A percentile compares a stretch with the other conserved stretches of the same genome.
phyloP scores from a whole-genome alignment of 2,888 invertebrate species.

The Scaptodrosophila latifasciaeformis region DNA sequence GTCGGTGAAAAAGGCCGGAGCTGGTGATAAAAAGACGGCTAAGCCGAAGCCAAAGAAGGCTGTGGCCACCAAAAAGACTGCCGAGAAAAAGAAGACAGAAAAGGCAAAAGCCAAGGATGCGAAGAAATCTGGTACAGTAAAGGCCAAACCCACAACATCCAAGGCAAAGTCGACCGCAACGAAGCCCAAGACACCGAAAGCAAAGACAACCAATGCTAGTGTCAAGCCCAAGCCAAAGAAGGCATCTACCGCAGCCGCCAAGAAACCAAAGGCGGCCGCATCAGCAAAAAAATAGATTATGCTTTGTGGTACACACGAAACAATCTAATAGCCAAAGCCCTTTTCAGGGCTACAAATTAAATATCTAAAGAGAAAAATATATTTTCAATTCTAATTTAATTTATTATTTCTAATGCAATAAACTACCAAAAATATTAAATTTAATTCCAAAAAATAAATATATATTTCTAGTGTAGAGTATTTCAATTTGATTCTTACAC shows the following conservation, averaged over 20 bases:
- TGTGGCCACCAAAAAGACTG: not conserved
- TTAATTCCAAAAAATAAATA: too few relatives aligned
- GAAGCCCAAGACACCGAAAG: too few relatives aligned
- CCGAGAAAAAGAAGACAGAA: too few relatives aligned
- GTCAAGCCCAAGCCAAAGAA: not conserved
- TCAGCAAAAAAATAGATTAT: too few relatives aligned
- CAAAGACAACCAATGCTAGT: too few relatives aligned
- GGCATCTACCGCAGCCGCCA: not conserved
- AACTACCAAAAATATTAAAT: too few relatives aligned
- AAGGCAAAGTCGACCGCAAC: not conserved
- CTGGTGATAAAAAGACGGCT: not conserved
- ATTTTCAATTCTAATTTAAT: too few relatives aligned
- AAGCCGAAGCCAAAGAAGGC: constrained; percentile 7
- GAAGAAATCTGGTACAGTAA: not conserved
- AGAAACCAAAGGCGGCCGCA: too few relatives aligned
- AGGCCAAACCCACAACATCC: not conserved
- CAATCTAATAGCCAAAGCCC: constrained; percentile 4
- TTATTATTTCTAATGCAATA: too few relatives aligned
- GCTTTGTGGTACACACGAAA: not conserved
- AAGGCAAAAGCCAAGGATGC: constrained; percentile 1
- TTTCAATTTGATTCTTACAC: too few relatives aligned
- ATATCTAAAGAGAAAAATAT: constrained; percentile 7
- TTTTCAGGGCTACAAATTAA: constrained; percentile 20
- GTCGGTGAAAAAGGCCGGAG: not conserved
- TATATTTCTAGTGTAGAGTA: too few relatives aligned